A percentile compares a stretch with the other conserved stretches of the same genome.
Evolutionary conservation across 2,888 invertebrate species (phyloP).

Genomic region (Sinhomidia bicolor): DNA sequence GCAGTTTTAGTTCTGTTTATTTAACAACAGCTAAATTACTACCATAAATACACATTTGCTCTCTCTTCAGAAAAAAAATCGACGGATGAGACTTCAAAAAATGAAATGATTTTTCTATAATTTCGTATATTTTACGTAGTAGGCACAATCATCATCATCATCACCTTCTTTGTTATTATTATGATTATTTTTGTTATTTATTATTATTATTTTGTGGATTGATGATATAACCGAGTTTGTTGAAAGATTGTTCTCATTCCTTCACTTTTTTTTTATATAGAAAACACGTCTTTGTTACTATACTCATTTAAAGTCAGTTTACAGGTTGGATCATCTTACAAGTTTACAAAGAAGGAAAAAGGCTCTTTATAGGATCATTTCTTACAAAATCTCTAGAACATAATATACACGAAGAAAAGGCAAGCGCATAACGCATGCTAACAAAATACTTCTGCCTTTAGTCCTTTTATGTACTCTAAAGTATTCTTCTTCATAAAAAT

Average conservation of each 20-base stretch:
- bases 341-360: background rate
- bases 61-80: slow-evolving; percentile 23
- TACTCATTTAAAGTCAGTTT: background rate
- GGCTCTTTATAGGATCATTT: slow-evolving; percentile 5
- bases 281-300: slow-evolving; percentile 30
- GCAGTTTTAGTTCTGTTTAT: slow-evolving; percentile 48
- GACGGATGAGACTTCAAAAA: slow-evolving; percentile 47
- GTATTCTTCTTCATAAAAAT: slow-evolving; percentile 30
- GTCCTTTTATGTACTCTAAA: slow-evolving; percentile 5
- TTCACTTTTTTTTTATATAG: slow-evolving; percentile 20
- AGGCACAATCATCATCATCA: background rate
- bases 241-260: slow-evolving; percentile 25
- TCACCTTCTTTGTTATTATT: background rate
- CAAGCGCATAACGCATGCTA: background rate
- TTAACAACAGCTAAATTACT: background rate
- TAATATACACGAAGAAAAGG: too few relatives aligned
- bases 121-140: slow-evolving; percentile 8
- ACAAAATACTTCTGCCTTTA: background rate
- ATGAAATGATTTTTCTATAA: slow-evolving; percentile 41
- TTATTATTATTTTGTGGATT: background rate
- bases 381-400: slow-evolving; percentile 11
- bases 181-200: slow-evolving; percentile 1
- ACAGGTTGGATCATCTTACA: slow-evolving; percentile 35
- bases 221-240: slow-evolving; percentile 27
- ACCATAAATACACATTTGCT: slow-evolving; percentile 24